Conservation (phyloP, 2,113 vertebrate genomes). For the Thermophis baileyi region DNA sequence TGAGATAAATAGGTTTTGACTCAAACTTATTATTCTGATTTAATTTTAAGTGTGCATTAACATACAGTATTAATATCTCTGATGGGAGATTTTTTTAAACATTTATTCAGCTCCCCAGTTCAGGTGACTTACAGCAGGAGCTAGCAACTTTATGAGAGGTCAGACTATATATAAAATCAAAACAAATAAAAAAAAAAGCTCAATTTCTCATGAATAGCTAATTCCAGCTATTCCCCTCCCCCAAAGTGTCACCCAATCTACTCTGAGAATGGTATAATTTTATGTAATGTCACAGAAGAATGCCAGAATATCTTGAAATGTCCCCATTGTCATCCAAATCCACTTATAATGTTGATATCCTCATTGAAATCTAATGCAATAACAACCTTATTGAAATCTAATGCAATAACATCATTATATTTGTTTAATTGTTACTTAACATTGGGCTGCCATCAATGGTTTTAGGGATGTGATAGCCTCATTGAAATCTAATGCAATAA, state of each 20-base stretch:
- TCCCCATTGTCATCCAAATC: background rate
- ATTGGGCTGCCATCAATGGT: background rate
- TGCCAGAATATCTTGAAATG: background rate
- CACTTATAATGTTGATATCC: background rate
- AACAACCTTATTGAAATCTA: background rate
- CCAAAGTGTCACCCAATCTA: background rate
- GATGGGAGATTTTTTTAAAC: conserved; percentile 6
- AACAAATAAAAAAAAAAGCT: background rate
- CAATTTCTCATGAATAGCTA: background rate
- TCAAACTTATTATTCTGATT: conserved; percentile 15
- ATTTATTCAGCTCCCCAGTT: conserved; percentile 21
- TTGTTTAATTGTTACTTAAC: background rate
- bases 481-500: too few relatives aligned
- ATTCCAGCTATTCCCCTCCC: background rate
- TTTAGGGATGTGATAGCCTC: too few relatives aligned
- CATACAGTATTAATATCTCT: background rate
- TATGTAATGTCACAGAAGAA: background rate
- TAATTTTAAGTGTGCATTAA: conserved; percentile 33
- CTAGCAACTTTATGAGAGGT: background rate
- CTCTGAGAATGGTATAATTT: background rate
- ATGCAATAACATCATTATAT: background rate
- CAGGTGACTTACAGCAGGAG: background rate
- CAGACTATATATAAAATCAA: background rate
- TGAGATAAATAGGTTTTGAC: conserved; percentile 30
- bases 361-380: background rate